Evolutionary conservation across 2,888 invertebrate species (phyloP).

Genomic region (Zygogramma bicolorata): DNA sequence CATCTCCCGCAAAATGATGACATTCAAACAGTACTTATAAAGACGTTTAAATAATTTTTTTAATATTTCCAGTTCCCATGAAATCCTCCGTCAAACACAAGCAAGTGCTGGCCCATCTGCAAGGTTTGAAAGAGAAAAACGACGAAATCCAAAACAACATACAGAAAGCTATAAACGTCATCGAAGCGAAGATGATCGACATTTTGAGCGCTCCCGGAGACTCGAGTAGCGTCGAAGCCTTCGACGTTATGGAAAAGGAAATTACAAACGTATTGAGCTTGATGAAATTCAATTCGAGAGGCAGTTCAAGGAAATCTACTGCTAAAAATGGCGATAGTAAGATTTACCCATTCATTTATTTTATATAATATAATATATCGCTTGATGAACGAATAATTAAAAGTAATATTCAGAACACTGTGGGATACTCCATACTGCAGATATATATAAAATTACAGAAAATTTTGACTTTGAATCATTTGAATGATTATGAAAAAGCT

Average conservation of each 20-base stretch:
- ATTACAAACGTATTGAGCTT: constrained; percentile 54
- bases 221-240: constrained; percentile 49
- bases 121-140: constrained; percentile 50
- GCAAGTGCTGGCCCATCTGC: constrained; percentile 45
- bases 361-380: too few species aligned
- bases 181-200: constrained; percentile 58
- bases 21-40: too few species aligned
- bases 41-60: neutral
- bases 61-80: constrained; percentile 1
- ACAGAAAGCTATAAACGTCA: constrained; percentile 56
- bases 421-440: too few species aligned
- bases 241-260: constrained; percentile 57
- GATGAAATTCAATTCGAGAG: constrained; percentile 45
- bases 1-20: too few species aligned
- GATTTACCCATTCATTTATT: neutral
- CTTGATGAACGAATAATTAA: too few species aligned
- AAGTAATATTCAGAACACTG: too few species aligned
- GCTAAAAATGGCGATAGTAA: constrained; percentile 25
- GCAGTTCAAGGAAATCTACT: constrained; percentile 12
- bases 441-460: too few species aligned
- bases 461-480: too few species aligned
- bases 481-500: too few species aligned
- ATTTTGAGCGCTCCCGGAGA: constrained; percentile 42
- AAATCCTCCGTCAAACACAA: constrained; percentile 25
- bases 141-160: constrained; percentile 54